Base-by-base conservation (phyloP, 2,888 invertebrate genomes). In the Synanthedon andrenaeformis region DNA sequence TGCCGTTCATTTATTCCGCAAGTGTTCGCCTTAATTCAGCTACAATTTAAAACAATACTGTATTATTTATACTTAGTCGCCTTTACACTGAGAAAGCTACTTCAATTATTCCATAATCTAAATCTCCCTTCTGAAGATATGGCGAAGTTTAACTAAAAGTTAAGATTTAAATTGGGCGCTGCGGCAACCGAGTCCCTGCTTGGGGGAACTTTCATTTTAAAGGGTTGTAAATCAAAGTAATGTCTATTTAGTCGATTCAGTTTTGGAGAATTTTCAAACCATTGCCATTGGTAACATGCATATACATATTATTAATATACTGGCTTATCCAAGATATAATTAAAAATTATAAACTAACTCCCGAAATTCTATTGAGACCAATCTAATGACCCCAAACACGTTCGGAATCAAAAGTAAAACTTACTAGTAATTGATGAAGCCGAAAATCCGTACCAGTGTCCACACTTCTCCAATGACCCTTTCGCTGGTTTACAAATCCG, bases 151-250 rank as follows among this genome's bases (percentile, higher is more conserved):
- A 74, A 76, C 73, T 74, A 66, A 70, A 80, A 82, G 76, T 81
- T 80, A 72, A 73, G 77, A 78, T 75, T 78, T 76, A 77, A 79
- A 81, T 80, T 80, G 72, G 77, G 72, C 70, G 71, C 70, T 70
- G 70, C 63, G 72, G 73, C 67, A 60, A 59, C 60, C 59, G 59
- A 42, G 51, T 62, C 60, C 65, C 69, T 68, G 66, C 66, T 59
- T 59, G 63, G 60, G 70, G 74, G 70, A 70, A 76, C 76, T 76
- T 78, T 76, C 52, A 70, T 76, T 76, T 77, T 72, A 77, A 77
- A 74, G 80, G 79, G 77, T 70, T 76, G 70, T 79, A 81, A 79
- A 80, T 82, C 81, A 78, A 77, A 78, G 73, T 74, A 77, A 79
- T 81, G 74, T 74, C 70, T 72, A 71, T 67, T 63, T 71, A 74